Evolutionary conservation across 2,888 invertebrate genomes (phyloP).

Genomic region (Lasioglossum calceatum): DNA sequence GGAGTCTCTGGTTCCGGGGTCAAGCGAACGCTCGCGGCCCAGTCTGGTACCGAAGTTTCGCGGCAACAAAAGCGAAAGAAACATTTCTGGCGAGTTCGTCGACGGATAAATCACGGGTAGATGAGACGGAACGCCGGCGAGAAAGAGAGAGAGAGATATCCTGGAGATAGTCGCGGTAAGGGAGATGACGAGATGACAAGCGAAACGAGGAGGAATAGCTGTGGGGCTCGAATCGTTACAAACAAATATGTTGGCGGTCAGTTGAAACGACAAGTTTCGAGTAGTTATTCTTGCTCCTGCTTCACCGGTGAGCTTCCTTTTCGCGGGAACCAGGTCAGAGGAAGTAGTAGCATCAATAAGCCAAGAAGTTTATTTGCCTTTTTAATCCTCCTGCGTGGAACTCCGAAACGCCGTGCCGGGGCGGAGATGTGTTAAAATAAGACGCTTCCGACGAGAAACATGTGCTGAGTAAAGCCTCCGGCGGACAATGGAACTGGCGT

Average conservation of each 20-base stretch:
- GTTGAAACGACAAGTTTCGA: neutral
- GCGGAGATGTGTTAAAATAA: neutral
- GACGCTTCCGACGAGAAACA: neutral
- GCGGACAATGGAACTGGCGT: neutral
- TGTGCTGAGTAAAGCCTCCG: neutral
- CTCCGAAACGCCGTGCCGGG: rapidly evolving
- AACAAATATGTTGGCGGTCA: constrained; percentile 31
- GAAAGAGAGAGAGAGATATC: neutral
- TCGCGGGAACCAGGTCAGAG: neutral
- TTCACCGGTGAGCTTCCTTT: neutral
- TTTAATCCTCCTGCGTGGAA: neutral
- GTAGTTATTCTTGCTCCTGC: neutral
- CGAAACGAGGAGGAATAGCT: constrained; percentile 17
- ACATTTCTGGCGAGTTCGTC: constrained; percentile 38
- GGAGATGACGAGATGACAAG: neutral
- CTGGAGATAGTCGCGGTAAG: neutral
- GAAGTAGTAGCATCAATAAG: neutral
- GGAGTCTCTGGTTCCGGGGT: constrained; percentile 11
- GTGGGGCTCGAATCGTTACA: constrained; percentile 6
- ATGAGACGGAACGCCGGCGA: neutral
- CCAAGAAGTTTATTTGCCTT: constrained; percentile 4
- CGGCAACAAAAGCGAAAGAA: constrained; percentile 44
- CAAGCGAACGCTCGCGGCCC: constrained; percentile 31
- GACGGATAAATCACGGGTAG: constrained; percentile 23
- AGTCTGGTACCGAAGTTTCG: constrained; percentile 55